These are phyloP conservation scores for Emydura subglobosa DNA, from an alignment of 2,113 vertebrate genomes.

Conservation along the genomic window DNA sequence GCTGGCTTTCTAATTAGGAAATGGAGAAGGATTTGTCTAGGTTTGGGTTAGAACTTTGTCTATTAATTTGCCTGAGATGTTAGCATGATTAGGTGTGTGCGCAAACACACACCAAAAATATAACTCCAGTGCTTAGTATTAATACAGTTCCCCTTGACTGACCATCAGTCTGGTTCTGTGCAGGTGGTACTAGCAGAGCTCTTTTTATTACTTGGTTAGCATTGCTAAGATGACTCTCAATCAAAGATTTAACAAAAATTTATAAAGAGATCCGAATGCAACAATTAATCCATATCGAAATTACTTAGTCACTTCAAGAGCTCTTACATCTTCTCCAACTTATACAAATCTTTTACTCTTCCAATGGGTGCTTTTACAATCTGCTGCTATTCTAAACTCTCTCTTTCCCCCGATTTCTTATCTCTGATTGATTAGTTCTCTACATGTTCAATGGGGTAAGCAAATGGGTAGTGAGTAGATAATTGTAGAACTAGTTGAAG, in stretches of 20 bases:
- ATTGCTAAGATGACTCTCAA: neutral
- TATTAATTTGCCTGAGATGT: neutral
- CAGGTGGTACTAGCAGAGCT: neutral
- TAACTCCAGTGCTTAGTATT: neutral
- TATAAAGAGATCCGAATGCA: neutral
- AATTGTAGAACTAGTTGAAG: slow-evolving; percentile 33
- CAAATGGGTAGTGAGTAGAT: slow-evolving; percentile 30
- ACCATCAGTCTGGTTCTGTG: neutral
- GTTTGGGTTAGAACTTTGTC: slow-evolving; percentile 10
- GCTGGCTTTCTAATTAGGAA: fast-evolving
- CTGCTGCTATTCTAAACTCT: slow-evolving; percentile 30
- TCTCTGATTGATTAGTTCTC: slow-evolving; percentile 61
- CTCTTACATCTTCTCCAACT: neutral
- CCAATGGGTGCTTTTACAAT: slow-evolving; percentile 9
- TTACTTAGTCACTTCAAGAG: neutral
- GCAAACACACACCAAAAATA: neutral
- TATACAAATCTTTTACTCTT: slow-evolving; percentile 23
- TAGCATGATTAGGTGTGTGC: neutral
- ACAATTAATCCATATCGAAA: slow-evolving; percentile 25
- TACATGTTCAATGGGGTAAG: slow-evolving; percentile 43
- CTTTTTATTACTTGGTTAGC: neutral
- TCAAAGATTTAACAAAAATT: slow-evolving; percentile 10
- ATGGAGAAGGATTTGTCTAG: neutral
- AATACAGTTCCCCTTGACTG: neutral
- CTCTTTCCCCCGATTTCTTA: neutral